Conservation (phyloP, 2,797 vertebrate genomes). For the Lithobates pipiens region DNA sequence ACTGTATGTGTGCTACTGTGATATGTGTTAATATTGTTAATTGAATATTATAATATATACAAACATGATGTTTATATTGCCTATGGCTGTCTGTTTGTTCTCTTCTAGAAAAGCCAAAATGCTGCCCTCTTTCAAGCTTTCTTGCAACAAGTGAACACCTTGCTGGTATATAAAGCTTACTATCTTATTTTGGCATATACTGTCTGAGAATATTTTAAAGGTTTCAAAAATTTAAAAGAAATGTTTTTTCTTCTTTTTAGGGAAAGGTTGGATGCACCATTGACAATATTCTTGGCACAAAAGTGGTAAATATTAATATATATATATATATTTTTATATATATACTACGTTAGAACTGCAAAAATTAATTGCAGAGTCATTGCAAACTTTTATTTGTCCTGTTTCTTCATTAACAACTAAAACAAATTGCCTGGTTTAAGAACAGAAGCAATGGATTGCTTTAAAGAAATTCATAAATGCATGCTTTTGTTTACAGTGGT, state of each 20-base stretch:
- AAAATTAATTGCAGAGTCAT: too few species aligned
- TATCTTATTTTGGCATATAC: neutral
- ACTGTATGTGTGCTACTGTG: too few species aligned
- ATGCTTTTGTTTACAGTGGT: too few species aligned
- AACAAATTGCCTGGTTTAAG: too few species aligned
- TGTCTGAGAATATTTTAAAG: neutral
- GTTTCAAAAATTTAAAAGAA: neutral
- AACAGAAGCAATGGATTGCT: too few species aligned
- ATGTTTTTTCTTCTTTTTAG: neutral
- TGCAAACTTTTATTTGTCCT: too few species aligned
- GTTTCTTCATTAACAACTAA: too few species aligned
- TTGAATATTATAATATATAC: neutral
- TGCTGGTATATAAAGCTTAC: constrained; percentile 35
- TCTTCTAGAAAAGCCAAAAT: constrained; percentile 26
- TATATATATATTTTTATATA: neutral
- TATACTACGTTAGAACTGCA: constrained; percentile 4
- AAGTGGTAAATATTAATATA: constrained; percentile 29
- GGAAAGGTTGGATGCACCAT: constrained; percentile 46
- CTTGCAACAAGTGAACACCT: constrained; percentile 44
- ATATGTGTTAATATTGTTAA: too few species aligned
- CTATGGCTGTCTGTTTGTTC: neutral
- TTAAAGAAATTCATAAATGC: too few species aligned
- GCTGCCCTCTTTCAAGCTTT: constrained; percentile 45
- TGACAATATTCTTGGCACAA: constrained; percentile 49
- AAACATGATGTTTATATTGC: neutral